Percentiles rank a stretch among this genome's conserved stretches.
phyloP scores from a whole-genome alignment of 64 coral and sea anemone genomes.

The Platygyra sinensis region DNA sequence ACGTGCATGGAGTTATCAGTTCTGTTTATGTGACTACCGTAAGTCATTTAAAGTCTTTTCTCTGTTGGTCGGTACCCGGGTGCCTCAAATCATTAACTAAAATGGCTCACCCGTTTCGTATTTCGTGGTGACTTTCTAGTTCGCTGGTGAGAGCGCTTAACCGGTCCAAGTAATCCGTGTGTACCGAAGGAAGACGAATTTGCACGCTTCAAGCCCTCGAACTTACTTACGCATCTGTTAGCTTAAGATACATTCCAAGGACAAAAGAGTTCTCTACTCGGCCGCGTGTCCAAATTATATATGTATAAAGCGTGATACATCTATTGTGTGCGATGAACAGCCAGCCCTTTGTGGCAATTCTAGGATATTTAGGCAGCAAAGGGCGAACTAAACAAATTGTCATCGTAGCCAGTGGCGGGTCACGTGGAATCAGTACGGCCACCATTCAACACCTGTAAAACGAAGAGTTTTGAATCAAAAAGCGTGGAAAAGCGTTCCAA shows the following conservation, averaged over 20 bases:
- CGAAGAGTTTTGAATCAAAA: constrained; percentile 59
- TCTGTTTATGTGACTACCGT: constrained; percentile 32
- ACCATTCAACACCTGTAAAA: constrained; percentile 72
- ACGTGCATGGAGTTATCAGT: constrained; percentile 8
- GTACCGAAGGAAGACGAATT: constrained; percentile 37
- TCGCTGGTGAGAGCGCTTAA: constrained; percentile 16
- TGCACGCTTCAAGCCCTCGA: constrained; percentile 29
- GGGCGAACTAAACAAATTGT: constrained; percentile 50
- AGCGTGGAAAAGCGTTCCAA: constrained; percentile 77
- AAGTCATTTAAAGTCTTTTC: constrained; percentile 45
- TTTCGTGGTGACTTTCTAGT: constrained; percentile 20
- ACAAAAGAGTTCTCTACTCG: constrained; percentile 80
- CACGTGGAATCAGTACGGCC: constrained; percentile 70
- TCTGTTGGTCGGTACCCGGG: constrained; percentile 11
- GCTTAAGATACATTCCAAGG: constrained; percentile 91
- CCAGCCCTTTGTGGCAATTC: constrained; percentile 70
- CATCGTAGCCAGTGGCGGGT: constrained; percentile 40
- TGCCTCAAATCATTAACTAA: constrained; percentile 28
- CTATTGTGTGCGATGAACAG: constrained; percentile 64
- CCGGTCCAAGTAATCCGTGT: constrained; percentile 30
- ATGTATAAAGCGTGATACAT: constrained; percentile 93
- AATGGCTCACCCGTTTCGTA: constrained; percentile 35
- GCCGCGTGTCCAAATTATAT: constrained; percentile 92
- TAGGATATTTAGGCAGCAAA: constrained; percentile 53
- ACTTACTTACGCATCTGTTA: constrained; percentile 80